Conservation (phyloP, 2,888 invertebrate species). For the Ormyrus pomaceus region DNA sequence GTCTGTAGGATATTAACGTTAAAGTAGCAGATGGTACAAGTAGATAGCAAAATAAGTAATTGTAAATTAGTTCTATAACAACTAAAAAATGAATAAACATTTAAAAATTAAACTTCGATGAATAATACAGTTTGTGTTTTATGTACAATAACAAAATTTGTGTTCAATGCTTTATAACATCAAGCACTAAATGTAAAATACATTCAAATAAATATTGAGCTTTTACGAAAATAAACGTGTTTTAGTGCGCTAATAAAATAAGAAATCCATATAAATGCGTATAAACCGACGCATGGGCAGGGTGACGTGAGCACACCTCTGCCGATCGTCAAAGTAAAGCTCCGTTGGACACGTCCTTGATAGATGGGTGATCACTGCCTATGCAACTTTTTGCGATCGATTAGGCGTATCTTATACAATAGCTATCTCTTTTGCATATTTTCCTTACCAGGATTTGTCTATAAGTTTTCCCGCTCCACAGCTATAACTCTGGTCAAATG, state of each 20-base stretch:
- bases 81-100: constrained; percentile 39
- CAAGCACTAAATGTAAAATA: constrained; percentile 46
- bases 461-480: no score
- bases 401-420: no score
- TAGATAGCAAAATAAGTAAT: constrained; percentile 42
- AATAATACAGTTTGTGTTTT: constrained; percentile 40
- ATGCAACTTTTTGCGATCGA: no score
- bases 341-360: no score
- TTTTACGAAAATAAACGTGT: constrained; percentile 42
- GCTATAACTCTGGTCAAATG: no score
- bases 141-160: constrained; percentile 34
- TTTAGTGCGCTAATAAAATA: constrained; percentile 3
- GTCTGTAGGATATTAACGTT: constrained; percentile 49
- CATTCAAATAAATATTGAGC: constrained; percentile 50
- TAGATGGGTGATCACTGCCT: no score
- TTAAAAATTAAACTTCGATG: constrained; percentile 29
- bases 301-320: no score
- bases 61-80: constrained; percentile 47
- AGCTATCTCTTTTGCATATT: no score
- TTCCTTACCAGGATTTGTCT: no score
- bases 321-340: no score
- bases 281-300: no score
- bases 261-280: neutral
- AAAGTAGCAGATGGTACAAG: constrained; percentile 29
- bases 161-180: constrained; percentile 44